phyloP scores from a whole-genome alignment of 2,797 vertebrate species.

The Agapornis canus region DNA sequence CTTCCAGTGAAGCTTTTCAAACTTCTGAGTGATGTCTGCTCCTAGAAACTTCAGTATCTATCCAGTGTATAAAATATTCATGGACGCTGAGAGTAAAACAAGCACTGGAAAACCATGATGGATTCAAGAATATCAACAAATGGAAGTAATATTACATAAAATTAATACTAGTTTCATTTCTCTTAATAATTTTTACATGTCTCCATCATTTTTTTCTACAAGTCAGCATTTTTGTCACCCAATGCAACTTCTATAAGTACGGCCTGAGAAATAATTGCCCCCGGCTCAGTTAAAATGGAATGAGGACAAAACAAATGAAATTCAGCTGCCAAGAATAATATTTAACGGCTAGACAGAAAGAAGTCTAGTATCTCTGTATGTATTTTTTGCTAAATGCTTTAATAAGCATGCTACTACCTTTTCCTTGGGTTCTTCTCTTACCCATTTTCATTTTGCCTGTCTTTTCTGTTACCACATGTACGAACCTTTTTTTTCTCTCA shows the following conservation, averaged over 20 bases:
- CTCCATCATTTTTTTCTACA: not conserved
- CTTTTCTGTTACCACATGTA: not conserved
- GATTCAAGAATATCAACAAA: not conserved
- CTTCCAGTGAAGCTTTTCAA: not conserved
- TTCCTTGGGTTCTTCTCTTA: not conserved
- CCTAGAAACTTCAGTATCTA: not conserved
- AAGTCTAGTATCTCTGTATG: not conserved
- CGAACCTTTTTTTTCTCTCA: not conserved
- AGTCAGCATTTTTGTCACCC: conserved; percentile 11
- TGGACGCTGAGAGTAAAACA: not conserved
- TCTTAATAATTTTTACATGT: not conserved
- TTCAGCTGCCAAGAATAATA: not conserved
- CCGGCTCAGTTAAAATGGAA: not conserved
- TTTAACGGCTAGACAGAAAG: not conserved
- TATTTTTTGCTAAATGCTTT: not conserved
- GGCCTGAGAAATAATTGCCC: not conserved
- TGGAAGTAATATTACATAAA: not conserved
- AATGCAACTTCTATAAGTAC: not conserved
- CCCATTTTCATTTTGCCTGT: not conserved
- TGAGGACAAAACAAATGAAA: conserved; percentile 8
- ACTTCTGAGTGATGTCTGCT: not conserved
- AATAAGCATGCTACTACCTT: not conserved
- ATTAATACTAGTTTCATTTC: not conserved
- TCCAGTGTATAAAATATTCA: not conserved
- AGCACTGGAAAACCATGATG: not conserved